These are phyloP conservation scores for Acrossocheilus wenchowensis DNA, from an alignment of 2,797 vertebrate genomes.

Conservation along the genomic window DNA sequence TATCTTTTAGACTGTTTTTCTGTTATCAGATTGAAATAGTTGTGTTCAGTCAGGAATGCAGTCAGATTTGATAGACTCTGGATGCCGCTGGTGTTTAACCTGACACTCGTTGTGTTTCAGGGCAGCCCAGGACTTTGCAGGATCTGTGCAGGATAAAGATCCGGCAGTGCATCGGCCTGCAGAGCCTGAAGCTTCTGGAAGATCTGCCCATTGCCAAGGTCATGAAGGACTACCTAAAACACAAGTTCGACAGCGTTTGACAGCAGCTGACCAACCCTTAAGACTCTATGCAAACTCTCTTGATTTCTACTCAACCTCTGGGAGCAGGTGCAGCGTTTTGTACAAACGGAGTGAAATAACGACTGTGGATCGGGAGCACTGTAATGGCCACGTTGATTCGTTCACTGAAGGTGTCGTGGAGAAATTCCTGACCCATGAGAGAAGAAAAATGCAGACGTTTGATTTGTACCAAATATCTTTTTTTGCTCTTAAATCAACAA, in stretches of 20 bases:
- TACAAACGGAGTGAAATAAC: conserved; percentile 61
- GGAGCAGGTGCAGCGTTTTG: conserved; percentile 81
- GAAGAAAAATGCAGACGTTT: not conserved
- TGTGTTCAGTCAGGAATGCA: not conserved
- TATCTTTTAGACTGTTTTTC: not conserved
- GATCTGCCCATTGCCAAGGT: conserved; percentile 97
- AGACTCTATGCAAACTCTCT: conserved; percentile 96
- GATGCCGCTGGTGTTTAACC: not conserved
- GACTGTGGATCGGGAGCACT: conserved; percentile 34
- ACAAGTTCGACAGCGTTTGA: conserved; percentile 97
- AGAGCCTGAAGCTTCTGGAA: conserved; percentile 94
- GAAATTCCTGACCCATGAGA: conserved; percentile 17
- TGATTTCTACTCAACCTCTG: conserved; percentile 76
- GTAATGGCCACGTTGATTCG: not conserved
- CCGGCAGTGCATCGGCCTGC: conserved; percentile 96
- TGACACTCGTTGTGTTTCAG: conserved; percentile 67
- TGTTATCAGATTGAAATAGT: not conserved
- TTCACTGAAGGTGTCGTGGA: not conserved
- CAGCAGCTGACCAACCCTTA: conserved; percentile 58
- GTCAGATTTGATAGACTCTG: not conserved
- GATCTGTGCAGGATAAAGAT: conserved; percentile 98
- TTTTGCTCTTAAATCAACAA: conserved; percentile 25
- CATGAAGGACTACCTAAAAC: conserved; percentile 99
- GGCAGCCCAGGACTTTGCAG: conserved; percentile 93
- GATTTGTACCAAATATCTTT: conserved; percentile 34